A percentile compares a stretch with the other conserved stretches of the same genome.
Evolutionary conservation across 2,888 invertebrate species (phyloP).

Genomic region (Hetaerina titia): DNA sequence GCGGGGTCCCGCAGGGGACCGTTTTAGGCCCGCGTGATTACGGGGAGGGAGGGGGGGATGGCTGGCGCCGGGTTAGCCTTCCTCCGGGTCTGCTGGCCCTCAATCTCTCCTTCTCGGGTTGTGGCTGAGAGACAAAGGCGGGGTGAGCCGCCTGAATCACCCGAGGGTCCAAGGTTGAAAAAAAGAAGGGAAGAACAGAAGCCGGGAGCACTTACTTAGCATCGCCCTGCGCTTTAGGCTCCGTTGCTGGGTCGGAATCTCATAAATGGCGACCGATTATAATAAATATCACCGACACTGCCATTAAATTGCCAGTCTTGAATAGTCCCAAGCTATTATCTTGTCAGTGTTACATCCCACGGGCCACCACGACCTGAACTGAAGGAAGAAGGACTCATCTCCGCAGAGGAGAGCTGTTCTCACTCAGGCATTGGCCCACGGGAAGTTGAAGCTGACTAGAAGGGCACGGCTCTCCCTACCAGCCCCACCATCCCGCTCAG

Average conservation of each 20-base stretch:
- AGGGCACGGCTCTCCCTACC: too few species aligned
- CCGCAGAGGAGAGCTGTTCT: not conserved
- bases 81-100: not conserved
- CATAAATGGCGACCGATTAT: not conserved
- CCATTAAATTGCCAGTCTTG: not conserved
- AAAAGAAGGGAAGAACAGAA: not conserved
- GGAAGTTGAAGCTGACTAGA: too few species aligned
- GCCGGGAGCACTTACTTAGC: slow-evolving; percentile 17
- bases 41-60: not conserved
- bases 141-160: not conserved
- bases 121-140: not conserved
- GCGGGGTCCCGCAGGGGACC: slow-evolving; percentile 4
- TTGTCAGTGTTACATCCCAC: not conserved
- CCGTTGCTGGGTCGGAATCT: not conserved
- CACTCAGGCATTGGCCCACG: not conserved
- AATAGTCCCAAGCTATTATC: not conserved
- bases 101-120: not conserved
- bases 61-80: not conserved
- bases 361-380: not conserved
- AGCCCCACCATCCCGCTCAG: too few species aligned
- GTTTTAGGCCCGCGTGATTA: slow-evolving; percentile 25
- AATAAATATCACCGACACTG: not conserved
- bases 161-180: not conserved
- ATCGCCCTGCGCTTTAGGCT: not conserved
- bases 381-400: not conserved